phyloP scores from a whole-genome alignment of 2,113 vertebrate species.

The Athene cunicularia region DNA sequence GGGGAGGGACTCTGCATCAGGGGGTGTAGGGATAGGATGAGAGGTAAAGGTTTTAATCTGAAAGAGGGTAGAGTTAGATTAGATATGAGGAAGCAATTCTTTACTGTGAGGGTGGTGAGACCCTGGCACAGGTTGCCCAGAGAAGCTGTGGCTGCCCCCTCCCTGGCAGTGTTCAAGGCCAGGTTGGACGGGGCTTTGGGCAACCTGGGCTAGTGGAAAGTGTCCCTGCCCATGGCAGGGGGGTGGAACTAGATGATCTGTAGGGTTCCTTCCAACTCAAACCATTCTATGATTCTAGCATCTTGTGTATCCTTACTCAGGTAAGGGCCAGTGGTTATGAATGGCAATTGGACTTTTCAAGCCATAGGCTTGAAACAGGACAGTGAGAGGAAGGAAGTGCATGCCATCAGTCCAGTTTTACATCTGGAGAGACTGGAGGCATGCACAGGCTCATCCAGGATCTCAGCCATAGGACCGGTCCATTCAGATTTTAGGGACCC shows the following conservation, averaged over 20 bases:
- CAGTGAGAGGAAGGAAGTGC: background rate
- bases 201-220: accelerated
- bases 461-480: background rate
- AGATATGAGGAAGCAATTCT: background rate
- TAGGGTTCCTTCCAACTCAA: background rate
- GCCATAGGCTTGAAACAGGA: background rate
- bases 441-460: background rate
- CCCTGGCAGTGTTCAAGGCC: background rate
- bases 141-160: accelerated
- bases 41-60: background rate
- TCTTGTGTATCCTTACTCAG: background rate
- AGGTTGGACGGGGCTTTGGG: background rate
- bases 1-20: background rate
- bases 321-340: background rate
- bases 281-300: background rate
- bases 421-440: background rate
- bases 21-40: background rate
- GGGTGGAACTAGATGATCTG: background rate
- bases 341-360: background rate
- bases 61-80: background rate
- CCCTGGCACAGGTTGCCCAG: background rate
- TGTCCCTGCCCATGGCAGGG: background rate
- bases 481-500: background rate
- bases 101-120: accelerated
- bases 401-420: background rate